Percentiles rank a stretch among this genome's conserved stretches.
These are phyloP conservation scores for Imbricaverruca yamaguchii DNA, from an alignment of 2,888 invertebrate genomes.

Conservation along the genomic window DNA sequence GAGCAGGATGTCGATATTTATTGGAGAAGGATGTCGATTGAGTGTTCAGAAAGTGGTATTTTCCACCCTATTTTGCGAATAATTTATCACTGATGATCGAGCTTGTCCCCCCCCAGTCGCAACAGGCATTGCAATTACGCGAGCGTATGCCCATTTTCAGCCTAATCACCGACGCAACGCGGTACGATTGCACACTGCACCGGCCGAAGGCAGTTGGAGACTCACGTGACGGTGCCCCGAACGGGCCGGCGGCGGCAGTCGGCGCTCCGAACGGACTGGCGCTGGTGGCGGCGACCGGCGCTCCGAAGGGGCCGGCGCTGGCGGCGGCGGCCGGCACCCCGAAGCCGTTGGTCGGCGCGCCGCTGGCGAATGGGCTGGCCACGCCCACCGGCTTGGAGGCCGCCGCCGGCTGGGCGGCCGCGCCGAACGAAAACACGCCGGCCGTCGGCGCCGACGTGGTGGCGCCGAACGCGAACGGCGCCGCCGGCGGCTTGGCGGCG, in stretches of 20 bases:
- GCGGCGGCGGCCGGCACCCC: constrained; percentile 50
- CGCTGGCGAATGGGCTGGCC: constrained; percentile 68
- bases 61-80: too few species aligned
- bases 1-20: too few species aligned
- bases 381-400: constrained; percentile 75
- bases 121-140: too few species aligned
- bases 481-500: constrained; percentile 46
- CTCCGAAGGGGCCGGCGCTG: constrained; percentile 40
- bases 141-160: neutral
- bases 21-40: too few species aligned
- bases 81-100: too few species aligned
- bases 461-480: constrained; percentile 75
- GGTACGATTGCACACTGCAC: constrained; percentile 24
- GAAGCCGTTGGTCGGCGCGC: constrained; percentile 86
- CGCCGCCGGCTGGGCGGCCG: constrained; percentile 47
- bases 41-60: too few species aligned
- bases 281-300: constrained; percentile 44
- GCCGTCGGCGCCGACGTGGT: constrained; percentile 69
- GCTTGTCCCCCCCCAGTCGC: too few species aligned
- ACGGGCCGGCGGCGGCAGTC: constrained; percentile 44
- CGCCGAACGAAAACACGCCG: constrained; percentile 61
- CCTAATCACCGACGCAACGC: constrained; percentile 34
- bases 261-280: constrained; percentile 49
- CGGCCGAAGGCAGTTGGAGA: neutral
- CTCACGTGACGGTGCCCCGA: constrained; percentile 32